These are phyloP conservation scores for Grapholita molesta DNA, from an alignment of 1,140 invertebrate genomes.

Conservation along the genomic window DNA sequence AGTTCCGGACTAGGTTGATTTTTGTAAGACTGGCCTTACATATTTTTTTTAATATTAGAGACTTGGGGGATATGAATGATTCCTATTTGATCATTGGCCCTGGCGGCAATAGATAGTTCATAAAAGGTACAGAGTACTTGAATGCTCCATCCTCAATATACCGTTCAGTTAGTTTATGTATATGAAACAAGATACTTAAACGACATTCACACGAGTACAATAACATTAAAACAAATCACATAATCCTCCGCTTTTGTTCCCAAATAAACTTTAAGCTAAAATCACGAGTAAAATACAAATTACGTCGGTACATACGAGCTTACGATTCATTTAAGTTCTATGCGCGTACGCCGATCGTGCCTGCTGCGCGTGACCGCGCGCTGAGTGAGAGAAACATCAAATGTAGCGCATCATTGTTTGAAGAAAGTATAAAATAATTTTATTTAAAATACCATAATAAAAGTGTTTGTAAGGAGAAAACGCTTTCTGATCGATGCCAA, in stretches of 20 bases:
- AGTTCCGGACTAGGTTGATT: too few relatives aligned
- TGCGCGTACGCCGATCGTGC: constrained; percentile 45
- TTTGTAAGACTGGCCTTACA: too few relatives aligned
- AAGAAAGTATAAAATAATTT: background rate
- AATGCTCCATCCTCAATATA: background rate
- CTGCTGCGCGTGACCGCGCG: constrained; percentile 35
- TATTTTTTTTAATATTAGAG: too few relatives aligned
- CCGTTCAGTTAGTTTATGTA: too few relatives aligned
- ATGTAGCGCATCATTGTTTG: constrained; percentile 2
- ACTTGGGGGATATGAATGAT: too few relatives aligned
- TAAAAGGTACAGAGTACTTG: too few relatives aligned
- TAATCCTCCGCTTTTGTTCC: background rate
- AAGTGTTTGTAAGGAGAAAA: too few relatives aligned
- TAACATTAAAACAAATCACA: background rate
- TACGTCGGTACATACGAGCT: constrained; percentile 35
- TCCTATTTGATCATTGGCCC: too few relatives aligned
- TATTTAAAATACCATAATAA: background rate
- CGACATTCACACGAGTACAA: background rate
- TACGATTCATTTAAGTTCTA: constrained; percentile 44
- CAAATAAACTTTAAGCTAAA: constrained; percentile 13
- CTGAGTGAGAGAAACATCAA: constrained; percentile 7
- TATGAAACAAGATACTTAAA: too few relatives aligned
- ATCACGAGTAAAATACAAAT: constrained; percentile 25
- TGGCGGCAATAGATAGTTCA: too few relatives aligned
- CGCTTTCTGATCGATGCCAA: background rate